Base-by-base conservation (phyloP, 2,888 invertebrate species). In the Lingula anatina region DNA sequence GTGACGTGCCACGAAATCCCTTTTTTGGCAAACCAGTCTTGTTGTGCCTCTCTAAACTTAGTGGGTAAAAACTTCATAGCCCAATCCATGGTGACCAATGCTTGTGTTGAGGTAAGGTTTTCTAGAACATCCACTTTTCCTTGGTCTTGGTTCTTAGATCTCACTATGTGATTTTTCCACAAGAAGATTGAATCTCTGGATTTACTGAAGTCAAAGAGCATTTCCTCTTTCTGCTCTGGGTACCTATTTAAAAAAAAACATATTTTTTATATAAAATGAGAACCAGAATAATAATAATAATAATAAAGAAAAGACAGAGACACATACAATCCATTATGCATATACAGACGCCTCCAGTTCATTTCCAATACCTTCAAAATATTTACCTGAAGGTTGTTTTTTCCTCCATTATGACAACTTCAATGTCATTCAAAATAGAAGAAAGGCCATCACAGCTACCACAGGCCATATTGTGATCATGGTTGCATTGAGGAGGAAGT, bases 1-100 rank as follows among this genome's bases (percentile, higher is more conserved):
- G 31, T 31, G 26, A 48, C 23, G 25, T 48, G 48, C 48, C 48
- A 48, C 18, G 40, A 41, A 5, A 48, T 20, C 18, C 48, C 48
- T 24, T 41, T 9, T 25, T 48, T 43, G 9, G 35, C 48, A 43
- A 43, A 48, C 48, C 48, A 48, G 25, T 48, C 48, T 18, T 41
- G 27, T 7, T 21, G n/a, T 3, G 39, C 47, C 28, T 46, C 46
- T 18, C 46, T 9, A 18, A 36, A 46, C 24, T 38, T 37, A 20
- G 38, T 35, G 5, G 46, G 46, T n/a, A 46, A 36, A 18, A 46
- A 46, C 27, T 46, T 46, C 46, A 46, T 46, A 3, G 46, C 46
- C 46, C 46, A 46, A 25, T 46, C 46, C 15, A 35, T 36, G 15
- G 46, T 38, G 5, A 46, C 24, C 9, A 46, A 36, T 5, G 38